Evolutionary conservation across 1,140 invertebrate genomes (phyloP).

Genomic region (Eupeodes corollae): DNA sequence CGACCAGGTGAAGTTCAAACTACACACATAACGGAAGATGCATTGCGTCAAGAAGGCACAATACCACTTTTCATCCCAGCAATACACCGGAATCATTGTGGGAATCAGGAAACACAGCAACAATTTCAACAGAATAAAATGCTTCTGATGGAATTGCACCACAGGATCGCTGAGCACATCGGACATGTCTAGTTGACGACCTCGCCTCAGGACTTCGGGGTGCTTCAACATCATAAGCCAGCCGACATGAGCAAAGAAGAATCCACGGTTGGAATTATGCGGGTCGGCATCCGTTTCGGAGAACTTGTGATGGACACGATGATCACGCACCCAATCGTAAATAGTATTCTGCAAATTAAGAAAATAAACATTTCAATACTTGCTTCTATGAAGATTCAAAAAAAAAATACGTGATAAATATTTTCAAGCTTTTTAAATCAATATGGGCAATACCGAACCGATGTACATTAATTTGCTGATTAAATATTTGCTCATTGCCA

Average conservation of each 20-base stretch:
- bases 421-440: too few species aligned
- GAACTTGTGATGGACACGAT: constrained; percentile 82
- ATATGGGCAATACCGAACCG: too few species aligned
- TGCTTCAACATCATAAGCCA: constrained; percentile 82
- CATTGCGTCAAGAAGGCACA: constrained; percentile 48
- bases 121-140: constrained; percentile 60
- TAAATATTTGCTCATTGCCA: too few species aligned
- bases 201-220: constrained; percentile 63
- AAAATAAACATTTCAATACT: neutral
- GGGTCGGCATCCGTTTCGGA: constrained; percentile 84
- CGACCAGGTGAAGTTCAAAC: constrained; percentile 76
- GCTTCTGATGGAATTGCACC: constrained; percentile 58
- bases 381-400: too few species aligned
- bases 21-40: constrained; percentile 60
- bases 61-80: constrained; percentile 60
- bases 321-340: constrained; percentile 63
- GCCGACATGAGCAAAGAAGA: constrained; percentile 85
- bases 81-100: constrained; percentile 55
- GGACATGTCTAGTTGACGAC: constrained; percentile 60
- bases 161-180: constrained; percentile 69
- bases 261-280: constrained; percentile 76
- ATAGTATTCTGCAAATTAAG: constrained; percentile 42
- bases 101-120: constrained; percentile 67
- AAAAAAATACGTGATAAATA: neutral
- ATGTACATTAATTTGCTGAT: too few species aligned